A percentile compares a stretch with the other conserved stretches of the same genome.
These are phyloP conservation scores for Phaonia tiefii DNA, from an alignment of 2,888 invertebrate genomes.

Conservation along the genomic window DNA sequence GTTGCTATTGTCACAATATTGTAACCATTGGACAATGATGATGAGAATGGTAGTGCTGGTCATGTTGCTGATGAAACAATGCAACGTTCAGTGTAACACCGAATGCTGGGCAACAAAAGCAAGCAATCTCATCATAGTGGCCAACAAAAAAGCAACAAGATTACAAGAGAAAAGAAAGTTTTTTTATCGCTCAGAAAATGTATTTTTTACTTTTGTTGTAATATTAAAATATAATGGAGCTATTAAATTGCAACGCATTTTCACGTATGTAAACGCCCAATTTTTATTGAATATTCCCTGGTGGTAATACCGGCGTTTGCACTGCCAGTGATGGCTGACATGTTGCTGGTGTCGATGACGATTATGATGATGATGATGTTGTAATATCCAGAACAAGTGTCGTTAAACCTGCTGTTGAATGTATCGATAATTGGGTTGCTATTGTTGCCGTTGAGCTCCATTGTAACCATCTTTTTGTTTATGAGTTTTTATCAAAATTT, in stretches of 20 bases:
- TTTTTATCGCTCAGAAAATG: slow-evolving; percentile 39
- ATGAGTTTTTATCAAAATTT: slow-evolving; percentile 66
- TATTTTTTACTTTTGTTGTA: slow-evolving; percentile 42
- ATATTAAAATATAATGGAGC: slow-evolving; percentile 65
- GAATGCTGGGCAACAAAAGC: slow-evolving; percentile 29
- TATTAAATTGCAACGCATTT: slow-evolving; percentile 67
- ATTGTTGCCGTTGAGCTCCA: slow-evolving; percentile 24
- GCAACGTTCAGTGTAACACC: slow-evolving; percentile 44
- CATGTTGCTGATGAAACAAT: slow-evolving; percentile 26
- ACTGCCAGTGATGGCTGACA: slow-evolving; percentile 1
- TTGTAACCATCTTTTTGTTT: slow-evolving; percentile 64
- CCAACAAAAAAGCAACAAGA: slow-evolving; percentile 42
- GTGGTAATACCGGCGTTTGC: slow-evolving; percentile 14
- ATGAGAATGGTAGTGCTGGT: not conserved
- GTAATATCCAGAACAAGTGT: slow-evolving; percentile 58
- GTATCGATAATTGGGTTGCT: slow-evolving; percentile 40
- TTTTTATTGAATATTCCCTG: slow-evolving; percentile 67
- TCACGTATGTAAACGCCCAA: slow-evolving; percentile 67
- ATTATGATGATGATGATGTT: slow-evolving; percentile 56
- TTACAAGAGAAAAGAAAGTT: slow-evolving; percentile 61
- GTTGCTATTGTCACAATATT: slow-evolving; percentile 62
- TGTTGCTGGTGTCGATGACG: slow-evolving; percentile 45
- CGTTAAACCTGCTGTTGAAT: slow-evolving; percentile 48
- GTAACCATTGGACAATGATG: slow-evolving; percentile 44
- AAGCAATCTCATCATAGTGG: slow-evolving; percentile 13